Conservation (phyloP, 2,888 invertebrate species). For the Limenitis camilla region DNA sequence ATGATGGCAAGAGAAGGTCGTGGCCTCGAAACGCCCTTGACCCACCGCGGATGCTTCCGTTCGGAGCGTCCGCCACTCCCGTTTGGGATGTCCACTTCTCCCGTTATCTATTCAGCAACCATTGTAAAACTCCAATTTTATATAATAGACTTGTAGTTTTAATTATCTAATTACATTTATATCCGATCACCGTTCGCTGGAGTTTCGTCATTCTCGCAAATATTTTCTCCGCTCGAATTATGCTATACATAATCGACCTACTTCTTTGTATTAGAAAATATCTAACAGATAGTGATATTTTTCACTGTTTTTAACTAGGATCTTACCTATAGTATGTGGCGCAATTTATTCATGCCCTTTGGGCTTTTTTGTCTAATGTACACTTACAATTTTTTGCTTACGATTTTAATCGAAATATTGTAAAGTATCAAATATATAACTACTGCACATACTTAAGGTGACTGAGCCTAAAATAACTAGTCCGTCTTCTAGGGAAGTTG, state of each 20-base stretch:
- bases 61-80: conserved; percentile 34
- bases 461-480: no score
- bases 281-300: not conserved
- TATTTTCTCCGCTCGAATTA: conserved; percentile 47
- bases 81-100: conserved; percentile 32
- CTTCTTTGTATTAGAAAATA: conserved; percentile 17
- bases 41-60: conserved; percentile 38
- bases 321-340: no score
- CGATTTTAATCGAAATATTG: no score
- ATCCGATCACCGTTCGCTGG: conserved; percentile 37
- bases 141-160: not conserved
- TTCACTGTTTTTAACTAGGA: no score
- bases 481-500: no score
- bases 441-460: no score
- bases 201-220: conserved; percentile 49
- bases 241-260: conserved; percentile 33
- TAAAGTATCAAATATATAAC: no score
- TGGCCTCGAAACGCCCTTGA: conserved; percentile 53
- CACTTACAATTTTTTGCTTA: no score
- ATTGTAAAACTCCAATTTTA: not conserved
- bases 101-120: conserved; percentile 19
- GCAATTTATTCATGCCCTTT: no score
- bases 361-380: no score
- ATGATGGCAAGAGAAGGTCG: conserved; percentile 33
- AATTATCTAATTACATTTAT: not conserved